phyloP scores from a whole-genome alignment of 1,140 invertebrate species.

The Nasonia vitripennis region DNA sequence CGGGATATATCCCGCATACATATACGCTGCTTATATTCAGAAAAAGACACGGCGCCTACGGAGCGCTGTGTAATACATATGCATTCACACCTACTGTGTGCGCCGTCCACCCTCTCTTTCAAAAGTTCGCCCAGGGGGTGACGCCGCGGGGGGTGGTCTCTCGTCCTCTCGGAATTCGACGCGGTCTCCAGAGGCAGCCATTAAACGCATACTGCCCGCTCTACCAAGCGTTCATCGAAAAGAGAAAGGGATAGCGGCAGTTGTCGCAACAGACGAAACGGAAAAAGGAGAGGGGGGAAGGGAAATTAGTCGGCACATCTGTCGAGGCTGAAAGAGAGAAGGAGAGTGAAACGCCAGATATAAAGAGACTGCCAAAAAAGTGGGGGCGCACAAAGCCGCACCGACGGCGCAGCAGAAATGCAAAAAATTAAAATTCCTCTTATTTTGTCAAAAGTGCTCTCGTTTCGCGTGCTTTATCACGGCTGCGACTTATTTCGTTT shows the following conservation, averaged over 20 bases:
- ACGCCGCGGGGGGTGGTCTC: not conserved
- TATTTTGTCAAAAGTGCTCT: conserved; percentile 30
- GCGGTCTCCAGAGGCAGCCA: conserved; percentile 52
- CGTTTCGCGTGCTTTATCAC: not conserved
- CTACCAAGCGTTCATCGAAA: not conserved
- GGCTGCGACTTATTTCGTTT: conserved; percentile 27
- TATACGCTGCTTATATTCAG: too few relatives aligned
- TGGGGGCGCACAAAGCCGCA: not conserved
- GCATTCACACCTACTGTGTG: not conserved
- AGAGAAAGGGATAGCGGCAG: conserved; percentile 13
- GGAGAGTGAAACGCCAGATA: not conserved
- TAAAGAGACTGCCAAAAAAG: not conserved
- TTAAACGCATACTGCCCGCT: conserved; percentile 62
- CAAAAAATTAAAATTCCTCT: conserved; percentile 43
- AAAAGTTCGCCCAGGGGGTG: not conserved
- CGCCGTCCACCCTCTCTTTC: not conserved
- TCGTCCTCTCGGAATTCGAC: conserved; percentile 56
- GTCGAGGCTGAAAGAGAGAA: conserved; percentile 48
- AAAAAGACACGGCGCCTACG: not conserved
- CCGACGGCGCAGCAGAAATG: not conserved
- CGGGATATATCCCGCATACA: too few relatives aligned
- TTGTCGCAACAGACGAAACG: not conserved
- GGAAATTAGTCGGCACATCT: conserved; percentile 65
- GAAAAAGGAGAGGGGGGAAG: not conserved
- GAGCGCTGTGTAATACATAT: not conserved